phyloP scores from a whole-genome alignment of 2,888 invertebrate genomes.

The Marasmarcha lunaedactyla region DNA sequence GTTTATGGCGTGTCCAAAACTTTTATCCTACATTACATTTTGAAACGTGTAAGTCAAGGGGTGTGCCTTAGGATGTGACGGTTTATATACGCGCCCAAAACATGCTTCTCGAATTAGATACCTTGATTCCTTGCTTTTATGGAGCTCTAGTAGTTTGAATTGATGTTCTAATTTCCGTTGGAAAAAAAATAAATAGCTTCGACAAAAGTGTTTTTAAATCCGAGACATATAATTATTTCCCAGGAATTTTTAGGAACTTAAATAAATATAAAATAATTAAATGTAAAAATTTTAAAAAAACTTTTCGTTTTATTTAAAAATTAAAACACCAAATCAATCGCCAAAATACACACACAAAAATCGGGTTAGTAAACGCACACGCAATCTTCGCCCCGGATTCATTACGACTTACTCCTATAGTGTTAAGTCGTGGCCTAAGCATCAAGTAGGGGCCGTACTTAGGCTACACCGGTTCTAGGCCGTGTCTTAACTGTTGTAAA shows the following conservation, averaged over 20 bases:
- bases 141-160: background rate
- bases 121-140: background rate
- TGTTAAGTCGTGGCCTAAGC: constrained; percentile 18
- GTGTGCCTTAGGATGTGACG: too few relatives aligned
- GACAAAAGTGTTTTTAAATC: too few relatives aligned
- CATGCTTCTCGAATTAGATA: constrained; percentile 5
- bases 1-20: too few relatives aligned
- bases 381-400: constrained; percentile 33
- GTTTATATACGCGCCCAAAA: constrained; percentile 2
- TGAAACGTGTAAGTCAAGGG: too few relatives aligned
- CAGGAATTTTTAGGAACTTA: too few relatives aligned
- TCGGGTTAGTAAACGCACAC: constrained; percentile 45
- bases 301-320: too few relatives aligned
- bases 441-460: constrained; percentile 12
- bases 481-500: constrained; percentile 58
- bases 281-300: too few relatives aligned
- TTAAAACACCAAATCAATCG: constrained; percentile 8
- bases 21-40: too few relatives aligned
- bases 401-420: constrained; percentile 47
- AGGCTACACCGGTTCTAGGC: constrained; percentile 42
- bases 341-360: constrained; percentile 13
- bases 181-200: too few relatives aligned
- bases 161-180: too few relatives aligned
- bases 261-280: too few relatives aligned
- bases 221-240: too few relatives aligned